Conservation (phyloP, 2,888 invertebrate species). For the Opisthograptis luteolata region DNA sequence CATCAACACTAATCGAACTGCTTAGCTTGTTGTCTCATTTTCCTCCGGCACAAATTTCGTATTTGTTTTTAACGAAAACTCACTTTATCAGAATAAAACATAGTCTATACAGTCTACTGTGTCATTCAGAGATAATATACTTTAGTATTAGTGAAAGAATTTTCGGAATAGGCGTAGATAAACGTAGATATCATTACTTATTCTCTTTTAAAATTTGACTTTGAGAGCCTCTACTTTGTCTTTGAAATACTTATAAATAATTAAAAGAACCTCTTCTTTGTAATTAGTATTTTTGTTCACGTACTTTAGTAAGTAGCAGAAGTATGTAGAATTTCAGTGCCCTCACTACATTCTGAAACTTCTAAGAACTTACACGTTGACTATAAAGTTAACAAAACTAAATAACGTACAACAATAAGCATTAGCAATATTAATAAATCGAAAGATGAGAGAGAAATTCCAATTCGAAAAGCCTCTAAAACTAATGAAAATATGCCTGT, state of each 20-base stretch:
- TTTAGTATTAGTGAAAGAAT: too few relatives aligned
- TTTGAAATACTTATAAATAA: slow-evolving; percentile 3
- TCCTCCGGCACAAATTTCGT: too few relatives aligned
- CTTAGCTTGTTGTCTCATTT: too few relatives aligned
- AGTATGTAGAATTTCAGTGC: background rate
- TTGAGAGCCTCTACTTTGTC: background rate
- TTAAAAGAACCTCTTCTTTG: background rate
- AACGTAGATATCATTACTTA: background rate
- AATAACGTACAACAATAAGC: background rate
- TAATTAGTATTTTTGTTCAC: slow-evolving; percentile 2
- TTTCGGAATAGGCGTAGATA: too few relatives aligned
- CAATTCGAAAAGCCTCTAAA: slow-evolving; percentile 48
- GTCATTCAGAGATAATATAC: too few relatives aligned
- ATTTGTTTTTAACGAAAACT: too few relatives aligned
- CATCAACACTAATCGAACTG: too few relatives aligned
- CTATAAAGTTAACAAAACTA: too few relatives aligned
- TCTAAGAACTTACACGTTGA: slow-evolving; percentile 1
- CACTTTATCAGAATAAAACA: too few relatives aligned
- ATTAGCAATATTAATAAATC: background rate
- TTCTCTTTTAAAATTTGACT: background rate
- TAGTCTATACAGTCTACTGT: too few relatives aligned
- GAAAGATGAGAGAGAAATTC: slow-evolving; percentile 29
- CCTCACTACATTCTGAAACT: slow-evolving; percentile 11
- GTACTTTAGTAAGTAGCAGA: background rate
- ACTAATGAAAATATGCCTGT: slow-evolving; percentile 46